phyloP scores from a whole-genome alignment of 2,797 vertebrate species.

The Anguilla megastoma region DNA sequence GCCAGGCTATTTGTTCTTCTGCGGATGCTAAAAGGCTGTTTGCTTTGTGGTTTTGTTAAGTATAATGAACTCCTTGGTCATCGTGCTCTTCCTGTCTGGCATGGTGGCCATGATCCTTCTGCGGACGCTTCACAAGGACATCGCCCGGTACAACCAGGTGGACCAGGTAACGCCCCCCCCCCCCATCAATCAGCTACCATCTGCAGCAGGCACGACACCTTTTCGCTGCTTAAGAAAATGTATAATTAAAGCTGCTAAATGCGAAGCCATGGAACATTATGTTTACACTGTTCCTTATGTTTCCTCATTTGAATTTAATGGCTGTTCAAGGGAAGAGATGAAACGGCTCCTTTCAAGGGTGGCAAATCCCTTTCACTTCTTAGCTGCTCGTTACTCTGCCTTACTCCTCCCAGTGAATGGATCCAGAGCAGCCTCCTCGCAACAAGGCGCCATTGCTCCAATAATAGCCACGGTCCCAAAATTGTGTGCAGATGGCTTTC shows the following conservation, averaged over 20 bases:
- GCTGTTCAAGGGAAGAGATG: background rate
- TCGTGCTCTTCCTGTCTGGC: constrained; percentile 88
- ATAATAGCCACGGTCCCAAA: background rate
- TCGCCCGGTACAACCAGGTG: constrained; percentile 89
- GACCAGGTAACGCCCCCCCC: constrained; percentile 70
- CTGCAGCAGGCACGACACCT: background rate
- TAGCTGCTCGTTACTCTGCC: background rate
- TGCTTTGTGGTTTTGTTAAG: constrained; percentile 61
- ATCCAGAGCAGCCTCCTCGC: background rate
- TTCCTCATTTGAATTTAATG: background rate
- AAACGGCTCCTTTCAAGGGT: background rate
- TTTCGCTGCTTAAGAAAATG: background rate
- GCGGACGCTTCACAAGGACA: constrained; percentile 87
- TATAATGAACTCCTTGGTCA: constrained; percentile 91
- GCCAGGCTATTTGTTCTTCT: background rate
- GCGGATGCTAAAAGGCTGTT: background rate
- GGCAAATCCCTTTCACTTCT: background rate
- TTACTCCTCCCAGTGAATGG: background rate
- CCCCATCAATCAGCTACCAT: background rate
- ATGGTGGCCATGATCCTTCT: constrained; percentile 92
- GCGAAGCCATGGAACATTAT: background rate
- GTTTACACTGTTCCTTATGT: background rate
- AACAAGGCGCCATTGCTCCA: background rate
- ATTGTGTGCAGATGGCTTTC: background rate
- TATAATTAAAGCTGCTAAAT: background rate